Percentiles rank a stretch among this genome's conserved stretches.
These are phyloP conservation scores for Agonopterix arenella DNA, from an alignment of 2,888 invertebrate genomes.

Conservation along the genomic window DNA sequence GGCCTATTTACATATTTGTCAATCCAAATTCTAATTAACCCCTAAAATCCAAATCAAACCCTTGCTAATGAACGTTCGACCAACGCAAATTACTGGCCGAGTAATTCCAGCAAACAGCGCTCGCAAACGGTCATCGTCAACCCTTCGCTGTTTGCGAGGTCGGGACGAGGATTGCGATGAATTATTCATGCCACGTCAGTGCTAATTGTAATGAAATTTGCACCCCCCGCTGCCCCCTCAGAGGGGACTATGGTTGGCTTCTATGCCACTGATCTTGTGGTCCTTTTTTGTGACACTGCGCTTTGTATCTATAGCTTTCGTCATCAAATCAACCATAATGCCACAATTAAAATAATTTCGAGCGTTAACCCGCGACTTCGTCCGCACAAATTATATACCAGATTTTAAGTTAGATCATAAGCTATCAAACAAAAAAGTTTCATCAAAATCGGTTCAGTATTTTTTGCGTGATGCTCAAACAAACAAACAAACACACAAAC, in stretches of 20 bases:
- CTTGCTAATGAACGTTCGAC: slow-evolving; percentile 41
- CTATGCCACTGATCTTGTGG: neutral
- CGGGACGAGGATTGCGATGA: slow-evolving; percentile 36
- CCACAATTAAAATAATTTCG: too few relatives aligned
- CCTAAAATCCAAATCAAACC: slow-evolving; percentile 13
- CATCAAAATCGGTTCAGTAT: too few relatives aligned
- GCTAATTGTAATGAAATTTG: slow-evolving; percentile 77
- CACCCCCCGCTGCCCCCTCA: slow-evolving; percentile 30
- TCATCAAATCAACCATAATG: too few relatives aligned
- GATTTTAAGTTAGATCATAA: too few relatives aligned
- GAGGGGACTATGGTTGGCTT: neutral
- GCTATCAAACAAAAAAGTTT: too few relatives aligned
- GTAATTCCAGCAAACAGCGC: slow-evolving; percentile 47
- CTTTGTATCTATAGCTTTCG: too few relatives aligned
- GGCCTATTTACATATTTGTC: neutral
- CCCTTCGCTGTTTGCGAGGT: slow-evolving; percentile 66
- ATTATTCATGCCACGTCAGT: slow-evolving; percentile 65
- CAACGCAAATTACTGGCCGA: slow-evolving; percentile 45
- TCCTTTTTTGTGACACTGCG: too few relatives aligned
- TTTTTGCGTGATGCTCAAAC: too few relatives aligned
- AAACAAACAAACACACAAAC: too few relatives aligned
- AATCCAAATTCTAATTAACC: neutral
- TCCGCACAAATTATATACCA: too few relatives aligned
- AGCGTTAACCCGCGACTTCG: too few relatives aligned
- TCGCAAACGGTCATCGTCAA: slow-evolving; percentile 49